Conservation (phyloP, 2,797 vertebrate species). For the Notamacropus eugenii region DNA sequence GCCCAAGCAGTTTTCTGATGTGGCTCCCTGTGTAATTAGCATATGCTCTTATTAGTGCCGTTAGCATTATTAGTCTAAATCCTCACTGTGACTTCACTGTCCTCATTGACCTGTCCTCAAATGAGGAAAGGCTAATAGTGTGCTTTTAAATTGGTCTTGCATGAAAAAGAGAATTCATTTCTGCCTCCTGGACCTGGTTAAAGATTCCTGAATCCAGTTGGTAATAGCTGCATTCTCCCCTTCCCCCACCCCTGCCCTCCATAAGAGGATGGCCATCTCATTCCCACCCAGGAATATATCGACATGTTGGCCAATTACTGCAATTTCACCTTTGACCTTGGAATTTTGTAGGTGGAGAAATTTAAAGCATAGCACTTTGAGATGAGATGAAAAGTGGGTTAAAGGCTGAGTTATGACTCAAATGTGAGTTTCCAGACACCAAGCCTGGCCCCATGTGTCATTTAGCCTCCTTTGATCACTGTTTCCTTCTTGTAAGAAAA, state of each 20-base stretch:
- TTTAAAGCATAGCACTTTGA: background rate
- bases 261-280: background rate
- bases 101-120: background rate
- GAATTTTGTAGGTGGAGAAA: background rate
- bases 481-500: background rate
- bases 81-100: background rate
- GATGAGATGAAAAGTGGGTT: background rate
- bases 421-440: background rate
- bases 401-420: background rate
- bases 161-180: slow-evolving; percentile 12
- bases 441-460: background rate
- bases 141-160: slow-evolving; percentile 17
- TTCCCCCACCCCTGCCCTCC: background rate
- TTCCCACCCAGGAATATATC: background rate
- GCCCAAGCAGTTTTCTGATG: slow-evolving; percentile 42
- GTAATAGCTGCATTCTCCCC: background rate
- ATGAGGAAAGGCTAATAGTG: slow-evolving; percentile 56
- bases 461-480: background rate
- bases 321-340: background rate
- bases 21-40: slow-evolving; percentile 55
- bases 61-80: background rate
- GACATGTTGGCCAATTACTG: too few relatives aligned
- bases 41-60: background rate
- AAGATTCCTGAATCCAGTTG: background rate
- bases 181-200: background rate